A percentile compares a stretch with the other conserved stretches of the same genome.
Evolutionary conservation across 2,888 invertebrate genomes (phyloP).

Genomic region (Lasioglossum malachurum): DNA sequence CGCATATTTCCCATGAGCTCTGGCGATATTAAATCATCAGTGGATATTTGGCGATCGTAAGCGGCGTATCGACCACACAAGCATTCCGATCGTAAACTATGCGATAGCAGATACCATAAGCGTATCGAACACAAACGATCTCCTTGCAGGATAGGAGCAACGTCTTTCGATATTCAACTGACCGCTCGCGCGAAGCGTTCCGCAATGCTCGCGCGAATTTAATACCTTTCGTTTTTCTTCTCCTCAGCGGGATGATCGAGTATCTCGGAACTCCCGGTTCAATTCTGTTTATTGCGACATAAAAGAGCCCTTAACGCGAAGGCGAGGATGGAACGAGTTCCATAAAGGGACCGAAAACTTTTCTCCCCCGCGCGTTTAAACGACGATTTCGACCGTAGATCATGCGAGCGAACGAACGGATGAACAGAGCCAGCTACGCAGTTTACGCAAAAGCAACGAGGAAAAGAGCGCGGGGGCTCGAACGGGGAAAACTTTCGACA

Average conservation of each 20-base stretch:
- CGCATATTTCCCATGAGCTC: constrained; percentile 1
- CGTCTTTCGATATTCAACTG: constrained; percentile 15
- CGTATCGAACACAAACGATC: neutral
- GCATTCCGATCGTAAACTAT: constrained; percentile 8
- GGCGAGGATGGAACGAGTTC: neutral
- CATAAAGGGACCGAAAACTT: constrained; percentile 1
- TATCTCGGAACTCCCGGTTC: neutral
- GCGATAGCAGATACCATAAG: neutral
- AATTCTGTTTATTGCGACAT: constrained; percentile 1
- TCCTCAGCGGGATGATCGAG: neutral
- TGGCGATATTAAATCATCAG: constrained; percentile 1
- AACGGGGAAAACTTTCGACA: constrained; percentile 12
- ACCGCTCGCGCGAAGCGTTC: neutral
- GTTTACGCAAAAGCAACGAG: constrained; percentile 5
- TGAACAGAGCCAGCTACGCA: constrained; percentile 2
- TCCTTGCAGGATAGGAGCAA: neutral
- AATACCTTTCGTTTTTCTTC: neutral
- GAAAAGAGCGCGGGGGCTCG: neutral
- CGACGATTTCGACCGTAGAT: constrained; percentile 27
- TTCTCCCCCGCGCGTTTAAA: constrained; percentile 4
- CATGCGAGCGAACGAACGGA: constrained; percentile 14
- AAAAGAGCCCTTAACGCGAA: neutral
- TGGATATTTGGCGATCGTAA: neutral
- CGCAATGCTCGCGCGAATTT: neutral
- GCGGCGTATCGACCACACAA: neutral